A percentile compares a stretch with the other conserved stretches of the same genome.
Evolutionary conservation across 2,113 vertebrate species (phyloP).

Genomic region (Cricetomys ansorgei): DNA sequence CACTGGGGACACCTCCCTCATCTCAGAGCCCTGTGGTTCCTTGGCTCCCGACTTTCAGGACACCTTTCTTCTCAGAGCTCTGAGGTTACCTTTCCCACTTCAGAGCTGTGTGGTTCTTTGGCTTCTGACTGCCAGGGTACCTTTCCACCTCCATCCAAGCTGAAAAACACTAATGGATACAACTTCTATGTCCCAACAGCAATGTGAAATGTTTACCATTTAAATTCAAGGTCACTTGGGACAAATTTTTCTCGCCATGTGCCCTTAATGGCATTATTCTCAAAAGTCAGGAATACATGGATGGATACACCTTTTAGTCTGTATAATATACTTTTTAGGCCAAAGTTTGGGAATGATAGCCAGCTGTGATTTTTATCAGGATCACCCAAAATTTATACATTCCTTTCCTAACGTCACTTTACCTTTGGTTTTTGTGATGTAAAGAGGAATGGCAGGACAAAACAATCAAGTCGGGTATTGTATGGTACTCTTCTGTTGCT

Average conservation of each 20-base stretch:
- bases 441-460: not conserved
- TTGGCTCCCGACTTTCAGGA: too few species aligned
- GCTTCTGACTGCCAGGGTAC: too few species aligned
- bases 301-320: not conserved
- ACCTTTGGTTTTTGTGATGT: slow-evolving; percentile 54
- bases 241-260: not conserved
- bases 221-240: not conserved
- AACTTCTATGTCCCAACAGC: not conserved
- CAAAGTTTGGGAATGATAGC: not conserved
- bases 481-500: not conserved
- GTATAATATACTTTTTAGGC: not conserved
- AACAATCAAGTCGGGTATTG: not conserved
- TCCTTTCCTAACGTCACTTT: not conserved
- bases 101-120: too few species aligned
- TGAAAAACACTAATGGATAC: too few species aligned
- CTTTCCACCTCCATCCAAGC: too few species aligned
- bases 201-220: not conserved
- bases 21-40: too few species aligned
- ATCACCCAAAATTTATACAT: not conserved
- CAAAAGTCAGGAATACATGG: not conserved
- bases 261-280: slow-evolving; percentile 11
- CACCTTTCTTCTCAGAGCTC: too few species aligned
- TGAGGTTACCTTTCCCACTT: too few species aligned
- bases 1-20: too few species aligned
- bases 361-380: not conserved